Conservation (phyloP, 2,797 vertebrate species). For the Thamnophis elegans region DNA sequence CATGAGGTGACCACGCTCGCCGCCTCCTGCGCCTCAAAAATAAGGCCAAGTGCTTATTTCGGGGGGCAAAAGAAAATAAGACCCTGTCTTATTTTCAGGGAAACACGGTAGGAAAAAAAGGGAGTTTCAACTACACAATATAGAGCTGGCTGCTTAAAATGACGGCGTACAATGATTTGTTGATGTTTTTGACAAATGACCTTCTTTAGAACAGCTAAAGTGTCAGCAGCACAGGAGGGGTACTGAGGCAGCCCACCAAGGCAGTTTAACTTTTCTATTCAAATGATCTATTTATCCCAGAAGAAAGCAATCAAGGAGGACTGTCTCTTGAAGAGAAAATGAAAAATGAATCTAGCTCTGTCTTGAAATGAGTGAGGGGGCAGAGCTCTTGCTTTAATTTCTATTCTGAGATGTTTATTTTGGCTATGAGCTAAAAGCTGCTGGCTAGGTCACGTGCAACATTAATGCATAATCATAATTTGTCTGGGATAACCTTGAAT, state of each 20-base stretch:
- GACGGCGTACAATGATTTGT: not conserved
- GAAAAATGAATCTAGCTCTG: rapidly evolving
- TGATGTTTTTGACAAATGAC: not conserved
- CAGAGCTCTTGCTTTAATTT: not conserved
- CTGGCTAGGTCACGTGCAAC: not conserved
- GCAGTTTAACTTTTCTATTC: not conserved
- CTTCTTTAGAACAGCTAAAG: not conserved
- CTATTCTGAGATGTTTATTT: not conserved
- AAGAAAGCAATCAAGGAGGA: not conserved
- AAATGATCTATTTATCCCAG: not conserved
- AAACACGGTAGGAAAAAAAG: not conserved
- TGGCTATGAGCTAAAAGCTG: not conserved
- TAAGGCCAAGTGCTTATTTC: too few relatives aligned
- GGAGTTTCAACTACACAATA: not conserved
- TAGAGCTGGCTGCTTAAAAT: not conserved
- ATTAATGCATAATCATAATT: not conserved
- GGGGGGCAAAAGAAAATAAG: too few relatives aligned
- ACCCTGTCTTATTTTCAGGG: too few relatives aligned
- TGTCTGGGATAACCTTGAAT: not conserved
- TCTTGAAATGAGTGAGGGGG: not conserved
- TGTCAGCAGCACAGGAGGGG: not conserved
- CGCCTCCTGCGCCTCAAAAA: too few relatives aligned
- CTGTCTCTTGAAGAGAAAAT: rapidly evolving
- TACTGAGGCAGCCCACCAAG: not conserved
- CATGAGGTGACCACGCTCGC: too few relatives aligned